phyloP scores from a whole-genome alignment of 2,888 invertebrate genomes.

The Neuroscelio doddi region DNA sequence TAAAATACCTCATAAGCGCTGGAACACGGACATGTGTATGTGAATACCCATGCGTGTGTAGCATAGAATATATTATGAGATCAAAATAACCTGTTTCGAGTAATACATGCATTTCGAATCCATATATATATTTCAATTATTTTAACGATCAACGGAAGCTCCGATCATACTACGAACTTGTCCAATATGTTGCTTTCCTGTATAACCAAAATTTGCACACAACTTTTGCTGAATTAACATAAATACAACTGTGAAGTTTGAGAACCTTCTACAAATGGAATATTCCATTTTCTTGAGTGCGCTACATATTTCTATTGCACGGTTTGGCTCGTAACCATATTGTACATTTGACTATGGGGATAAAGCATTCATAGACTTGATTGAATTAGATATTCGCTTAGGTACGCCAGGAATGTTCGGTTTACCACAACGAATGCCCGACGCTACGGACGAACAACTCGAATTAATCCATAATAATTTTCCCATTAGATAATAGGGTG shows the following conservation, averaged over 20 bases:
- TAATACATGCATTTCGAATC: slow-evolving; percentile 6
- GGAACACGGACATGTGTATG: slow-evolving; percentile 9
- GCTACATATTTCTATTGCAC: slow-evolving; percentile 23
- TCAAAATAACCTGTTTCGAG: slow-evolving; percentile 6
- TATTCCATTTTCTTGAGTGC: slow-evolving; percentile 20
- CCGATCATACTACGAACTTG: slow-evolving; percentile 30
- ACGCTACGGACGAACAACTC: slow-evolving; percentile 26
- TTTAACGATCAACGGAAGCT: slow-evolving; percentile 4
- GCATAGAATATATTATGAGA: slow-evolving; percentile 44
- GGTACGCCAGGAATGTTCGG: slow-evolving; percentile 31
- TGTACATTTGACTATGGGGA: slow-evolving; percentile 22
- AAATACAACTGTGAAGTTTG: slow-evolving; percentile 1
- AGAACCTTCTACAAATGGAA: neutral
- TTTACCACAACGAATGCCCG: slow-evolving; percentile 32
- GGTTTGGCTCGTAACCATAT: slow-evolving; percentile 12
- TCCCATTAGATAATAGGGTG: slow-evolving; percentile 21
- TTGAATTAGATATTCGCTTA: slow-evolving; percentile 34
- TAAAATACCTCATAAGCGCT: slow-evolving; percentile 2
- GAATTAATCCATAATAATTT: slow-evolving; percentile 36
- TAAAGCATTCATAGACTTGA: slow-evolving; percentile 33
- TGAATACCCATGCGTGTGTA: slow-evolving; percentile 47
- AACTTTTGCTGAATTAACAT: neutral
- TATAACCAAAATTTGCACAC: slow-evolving; percentile 11
- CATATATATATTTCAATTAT: slow-evolving; percentile 10
- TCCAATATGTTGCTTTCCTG: slow-evolving; percentile 63